Percentiles rank a stretch among this genome's conserved stretches.
Evolutionary conservation across 2,113 vertebrate species (phyloP).

Genomic region (Cyprinodon variegatus): DNA sequence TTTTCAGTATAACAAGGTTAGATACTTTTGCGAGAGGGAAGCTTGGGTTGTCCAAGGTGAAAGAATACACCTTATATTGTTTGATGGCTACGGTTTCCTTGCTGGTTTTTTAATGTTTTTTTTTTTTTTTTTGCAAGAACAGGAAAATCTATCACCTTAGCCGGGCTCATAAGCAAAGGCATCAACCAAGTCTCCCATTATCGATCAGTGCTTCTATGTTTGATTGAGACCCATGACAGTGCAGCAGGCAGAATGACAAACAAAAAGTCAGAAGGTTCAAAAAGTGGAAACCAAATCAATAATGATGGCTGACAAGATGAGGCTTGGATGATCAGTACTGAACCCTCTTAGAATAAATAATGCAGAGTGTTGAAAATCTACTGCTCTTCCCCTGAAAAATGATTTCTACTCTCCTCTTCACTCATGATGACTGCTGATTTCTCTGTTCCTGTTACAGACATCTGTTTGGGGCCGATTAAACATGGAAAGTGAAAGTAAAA

Average conservation of each 20-base stretch:
- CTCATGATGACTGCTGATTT: conserved; percentile 20
- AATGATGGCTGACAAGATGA: conserved; percentile 70
- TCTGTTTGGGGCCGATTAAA: conserved; percentile 21
- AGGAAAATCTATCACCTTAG: conserved; percentile 54
- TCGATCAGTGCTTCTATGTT: conserved; percentile 66
- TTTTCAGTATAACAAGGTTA: background rate
- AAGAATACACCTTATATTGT: conserved; percentile 32
- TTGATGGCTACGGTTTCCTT: conserved; percentile 54
- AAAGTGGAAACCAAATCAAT: conserved; percentile 78
- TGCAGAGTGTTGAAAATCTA: conserved; percentile 59
- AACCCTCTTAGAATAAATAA: conserved; percentile 66
- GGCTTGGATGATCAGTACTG: conserved; percentile 57
- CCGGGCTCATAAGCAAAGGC: conserved; percentile 62
- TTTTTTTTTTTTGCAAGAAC: conserved; percentile 37
- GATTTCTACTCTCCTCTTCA: conserved; percentile 32
- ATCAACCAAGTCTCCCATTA: conserved; percentile 66
- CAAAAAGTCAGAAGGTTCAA: conserved; percentile 74
- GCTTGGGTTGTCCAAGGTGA: conserved; percentile 5
- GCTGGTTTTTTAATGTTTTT: conserved; percentile 38
- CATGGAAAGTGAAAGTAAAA: conserved; percentile 9
- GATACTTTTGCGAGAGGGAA: conserved; percentile 15
- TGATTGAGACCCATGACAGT: conserved; percentile 72
- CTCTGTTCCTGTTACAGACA: conserved; percentile 20
- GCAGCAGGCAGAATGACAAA: conserved; percentile 67
- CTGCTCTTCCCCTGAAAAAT: conserved; percentile 39